Evolutionary conservation across 2,888 invertebrate species (phyloP).

Genomic region (Scaptomyza tumidula): DNA sequence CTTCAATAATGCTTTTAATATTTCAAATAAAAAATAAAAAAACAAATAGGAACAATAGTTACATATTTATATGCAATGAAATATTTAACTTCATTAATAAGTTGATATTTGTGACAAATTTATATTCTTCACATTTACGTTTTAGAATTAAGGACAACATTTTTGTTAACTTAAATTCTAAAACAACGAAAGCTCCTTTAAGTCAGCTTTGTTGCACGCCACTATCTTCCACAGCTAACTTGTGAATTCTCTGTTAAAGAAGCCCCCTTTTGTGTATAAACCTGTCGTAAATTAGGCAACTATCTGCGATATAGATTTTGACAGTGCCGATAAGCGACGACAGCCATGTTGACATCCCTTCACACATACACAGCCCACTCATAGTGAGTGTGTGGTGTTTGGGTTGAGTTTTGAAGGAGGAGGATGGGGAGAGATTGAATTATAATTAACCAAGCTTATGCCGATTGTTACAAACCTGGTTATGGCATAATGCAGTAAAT

Average conservation of each 20-base stretch:
- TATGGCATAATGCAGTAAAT: slow-evolving; percentile 26
- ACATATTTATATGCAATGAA: no score
- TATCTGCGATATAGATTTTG: slow-evolving; percentile 52
- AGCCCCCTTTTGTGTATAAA: slow-evolving; percentile 8
- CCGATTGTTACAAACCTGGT: slow-evolving; percentile 39
- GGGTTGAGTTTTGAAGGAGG: not conserved
- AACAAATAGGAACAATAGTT: no score
- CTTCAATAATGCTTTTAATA: no score
- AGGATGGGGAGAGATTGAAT: slow-evolving; percentile 12
- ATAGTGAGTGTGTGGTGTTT: slow-evolving; percentile 40
- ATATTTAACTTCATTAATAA: no score
- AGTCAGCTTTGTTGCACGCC: no score
- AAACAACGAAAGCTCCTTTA: no score
- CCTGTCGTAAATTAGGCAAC: slow-evolving; percentile 50
- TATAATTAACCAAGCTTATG: slow-evolving; percentile 47
- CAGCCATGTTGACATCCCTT: slow-evolving; percentile 37
- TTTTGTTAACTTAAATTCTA: no score
- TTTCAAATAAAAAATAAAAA: no score
- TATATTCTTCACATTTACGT: no score
- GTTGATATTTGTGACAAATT: no score
- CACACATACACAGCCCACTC: slow-evolving; percentile 24
- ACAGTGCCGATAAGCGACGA: slow-evolving; percentile 40
- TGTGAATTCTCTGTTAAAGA: slow-evolving; percentile 1
- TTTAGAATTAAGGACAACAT: no score
- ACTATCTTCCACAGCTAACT: not conserved